Evolutionary conservation across 1,140 invertebrate genomes (phyloP).

Genomic region (Caenorhabditis remanei): DNA sequence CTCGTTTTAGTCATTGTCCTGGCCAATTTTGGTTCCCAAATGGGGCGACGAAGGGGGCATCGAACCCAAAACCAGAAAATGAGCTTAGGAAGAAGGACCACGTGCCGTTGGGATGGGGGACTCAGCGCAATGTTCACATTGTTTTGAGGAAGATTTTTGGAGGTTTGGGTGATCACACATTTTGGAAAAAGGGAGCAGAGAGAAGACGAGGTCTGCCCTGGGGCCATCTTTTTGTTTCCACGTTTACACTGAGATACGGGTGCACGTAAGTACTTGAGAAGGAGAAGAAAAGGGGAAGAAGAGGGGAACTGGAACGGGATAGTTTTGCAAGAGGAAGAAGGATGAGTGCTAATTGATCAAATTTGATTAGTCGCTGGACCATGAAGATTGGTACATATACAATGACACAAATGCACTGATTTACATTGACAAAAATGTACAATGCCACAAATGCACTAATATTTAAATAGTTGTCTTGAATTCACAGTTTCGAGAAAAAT

Average conservation of each 20-base stretch:
- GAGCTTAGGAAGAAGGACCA: too few relatives aligned
- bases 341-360: too few relatives aligned
- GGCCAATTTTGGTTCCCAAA: too few relatives aligned
- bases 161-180: not conserved
- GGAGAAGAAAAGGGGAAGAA: not conserved
- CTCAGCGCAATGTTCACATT: not conserved
- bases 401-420: too few relatives aligned
- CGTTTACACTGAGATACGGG: not conserved
- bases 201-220: not conserved
- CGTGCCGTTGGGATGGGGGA: too few relatives aligned
- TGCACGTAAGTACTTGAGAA: not conserved
- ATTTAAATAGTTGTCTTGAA: too few relatives aligned
- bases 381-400: too few relatives aligned
- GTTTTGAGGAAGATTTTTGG: not conserved
- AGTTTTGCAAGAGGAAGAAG: not conserved
- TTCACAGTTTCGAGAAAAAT: too few relatives aligned
- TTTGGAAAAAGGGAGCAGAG: not conserved
- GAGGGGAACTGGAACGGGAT: not conserved
- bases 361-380: too few relatives aligned
- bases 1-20: not conserved
- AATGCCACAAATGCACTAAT: too few relatives aligned
- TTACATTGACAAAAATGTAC: too few relatives aligned
- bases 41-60: not conserved
- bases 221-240: conserved; percentile 28
- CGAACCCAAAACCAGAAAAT: not conserved